phyloP scores from a whole-genome alignment of 1,140 invertebrate species.

The Yoshiicerus persimilis region DNA sequence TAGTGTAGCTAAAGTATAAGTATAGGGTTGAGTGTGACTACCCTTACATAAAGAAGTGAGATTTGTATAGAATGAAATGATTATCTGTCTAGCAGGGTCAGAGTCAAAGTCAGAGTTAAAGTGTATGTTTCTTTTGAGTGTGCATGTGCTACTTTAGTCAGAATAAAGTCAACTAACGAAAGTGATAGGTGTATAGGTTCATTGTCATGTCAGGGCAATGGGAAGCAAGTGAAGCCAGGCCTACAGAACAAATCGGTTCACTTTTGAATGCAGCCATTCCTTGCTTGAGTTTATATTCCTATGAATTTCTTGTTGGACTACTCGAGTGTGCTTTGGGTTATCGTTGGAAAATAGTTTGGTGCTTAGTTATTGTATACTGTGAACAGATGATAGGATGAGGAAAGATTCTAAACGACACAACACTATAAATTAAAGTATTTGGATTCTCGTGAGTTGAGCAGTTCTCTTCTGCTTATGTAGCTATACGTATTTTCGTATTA shows the following conservation, averaged over 20 bases:
- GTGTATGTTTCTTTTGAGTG: neutral
- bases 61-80: neutral
- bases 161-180: neutral
- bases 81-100: neutral
- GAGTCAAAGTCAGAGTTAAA: neutral
- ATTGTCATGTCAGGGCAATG: neutral
- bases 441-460: neutral
- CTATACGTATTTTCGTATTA: neutral
- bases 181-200: neutral
- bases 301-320: neutral
- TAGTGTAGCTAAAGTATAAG: neutral
- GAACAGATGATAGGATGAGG: neutral
- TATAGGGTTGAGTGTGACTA: neutral
- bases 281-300: neutral
- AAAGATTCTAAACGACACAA: neutral
- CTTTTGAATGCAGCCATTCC: neutral
- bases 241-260: neutral
- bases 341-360: neutral
- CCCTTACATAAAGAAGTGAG: neutral
- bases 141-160: neutral
- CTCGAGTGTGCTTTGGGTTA: neutral
- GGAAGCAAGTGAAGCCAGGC: neutral
- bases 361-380: neutral
- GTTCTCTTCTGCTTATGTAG: neutral
- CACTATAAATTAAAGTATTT: neutral